These are phyloP conservation scores for Archaeoteleia sp. DNA, from an alignment of 2,888 invertebrate genomes.

Conservation along the genomic window DNA sequence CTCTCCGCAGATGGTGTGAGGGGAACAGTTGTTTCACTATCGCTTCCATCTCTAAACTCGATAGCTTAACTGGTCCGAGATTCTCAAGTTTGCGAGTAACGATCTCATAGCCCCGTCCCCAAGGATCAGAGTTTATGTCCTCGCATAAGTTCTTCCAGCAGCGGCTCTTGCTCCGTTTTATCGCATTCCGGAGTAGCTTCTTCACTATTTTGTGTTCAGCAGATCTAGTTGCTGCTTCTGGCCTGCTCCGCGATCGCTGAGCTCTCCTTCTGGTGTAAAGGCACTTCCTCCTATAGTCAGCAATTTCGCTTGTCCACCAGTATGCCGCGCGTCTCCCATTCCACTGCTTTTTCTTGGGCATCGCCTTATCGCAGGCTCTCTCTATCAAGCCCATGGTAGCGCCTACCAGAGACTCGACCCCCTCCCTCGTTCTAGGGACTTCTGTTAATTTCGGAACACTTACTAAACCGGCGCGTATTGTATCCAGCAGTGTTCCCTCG, in stretches of 20 bases:
- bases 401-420: not conserved
- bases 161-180: conserved; percentile 20
- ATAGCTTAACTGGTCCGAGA: not conserved
- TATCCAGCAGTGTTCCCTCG: no score
- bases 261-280: not conserved
- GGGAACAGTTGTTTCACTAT: no score
- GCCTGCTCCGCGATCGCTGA: conserved; percentile 4
- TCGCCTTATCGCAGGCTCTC: conserved; percentile 5
- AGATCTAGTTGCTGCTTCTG: not conserved
- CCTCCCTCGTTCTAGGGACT: conserved; percentile 3
- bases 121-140: conserved; percentile 22
- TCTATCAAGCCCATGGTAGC: not conserved
- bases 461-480: no score
- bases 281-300: conserved; percentile 11
- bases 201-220: conserved; percentile 1
- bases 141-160: conserved; percentile 1
- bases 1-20: no score
- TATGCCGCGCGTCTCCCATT: not conserved
- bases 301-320: conserved; percentile 7
- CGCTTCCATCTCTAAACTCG: not conserved
- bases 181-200: not conserved
- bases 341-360: not conserved
- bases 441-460: no score
- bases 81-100: conserved; percentile 12
- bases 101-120: conserved; percentile 32